A percentile compares a stretch with the other conserved stretches of the same genome.
Conservation (phyloP, 2,888 invertebrate genomes). For the Caenorhabditis sinica region DNA sequence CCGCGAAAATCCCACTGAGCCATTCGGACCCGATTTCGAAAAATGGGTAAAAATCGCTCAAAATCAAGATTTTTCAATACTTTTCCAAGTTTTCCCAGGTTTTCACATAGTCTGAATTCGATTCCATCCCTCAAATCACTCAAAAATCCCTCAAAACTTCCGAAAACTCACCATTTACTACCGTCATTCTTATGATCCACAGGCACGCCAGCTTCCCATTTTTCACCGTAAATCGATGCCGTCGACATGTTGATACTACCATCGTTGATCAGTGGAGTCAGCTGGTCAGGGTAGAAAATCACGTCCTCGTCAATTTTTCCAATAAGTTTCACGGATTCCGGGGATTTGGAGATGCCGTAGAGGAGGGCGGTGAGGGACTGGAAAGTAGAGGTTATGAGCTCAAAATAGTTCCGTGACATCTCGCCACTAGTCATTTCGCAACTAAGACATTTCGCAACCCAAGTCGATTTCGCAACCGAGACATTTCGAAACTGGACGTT, state of each 20-base stretch:
- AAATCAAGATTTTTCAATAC: neutral
- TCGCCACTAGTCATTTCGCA: too few relatives aligned
- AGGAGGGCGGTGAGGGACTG: slow-evolving; percentile 6
- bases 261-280: neutral
- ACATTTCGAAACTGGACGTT: too few relatives aligned
- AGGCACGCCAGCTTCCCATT: slow-evolving; percentile 4
- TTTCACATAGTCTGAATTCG: too few relatives aligned
- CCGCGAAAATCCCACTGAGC: too few relatives aligned
- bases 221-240: slow-evolving; percentile 18
- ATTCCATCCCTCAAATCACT: too few relatives aligned
- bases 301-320: slow-evolving; percentile 47
- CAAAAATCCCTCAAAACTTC: neutral
- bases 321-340: slow-evolving; percentile 22
- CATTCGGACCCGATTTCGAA: too few relatives aligned
- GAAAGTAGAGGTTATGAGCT: too few relatives aligned
- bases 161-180: slow-evolving; percentile 22
- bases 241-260: neutral
- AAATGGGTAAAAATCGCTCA: neutral
- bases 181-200: slow-evolving; percentile 24
- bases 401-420: too few relatives aligned
- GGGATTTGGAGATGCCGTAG: neutral
- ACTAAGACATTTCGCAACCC: too few relatives aligned
- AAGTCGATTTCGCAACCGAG: too few relatives aligned
- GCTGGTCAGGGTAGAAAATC: slow-evolving; percentile 36
- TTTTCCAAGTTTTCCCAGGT: too few relatives aligned